phyloP scores from a whole-genome alignment of 2,888 invertebrate species.

The Aspidiotus destructor region DNA sequence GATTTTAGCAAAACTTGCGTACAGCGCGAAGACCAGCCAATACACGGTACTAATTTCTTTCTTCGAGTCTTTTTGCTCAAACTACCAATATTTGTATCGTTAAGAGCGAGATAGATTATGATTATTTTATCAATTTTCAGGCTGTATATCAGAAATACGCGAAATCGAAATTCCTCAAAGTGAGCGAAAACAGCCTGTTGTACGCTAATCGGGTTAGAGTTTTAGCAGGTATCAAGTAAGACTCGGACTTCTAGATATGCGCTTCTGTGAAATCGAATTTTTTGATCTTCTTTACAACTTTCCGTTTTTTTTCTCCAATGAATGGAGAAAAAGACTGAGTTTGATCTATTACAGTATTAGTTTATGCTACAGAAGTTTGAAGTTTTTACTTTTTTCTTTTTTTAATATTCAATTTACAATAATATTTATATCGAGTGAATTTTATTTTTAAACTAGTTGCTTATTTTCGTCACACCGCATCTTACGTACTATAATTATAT shows the following conservation, averaged over 20 bases:
- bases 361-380: too few relatives aligned
- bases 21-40: constrained; percentile 59
- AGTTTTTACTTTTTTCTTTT: too few relatives aligned
- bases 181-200: constrained; percentile 6
- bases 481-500: too few relatives aligned
- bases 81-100: neutral
- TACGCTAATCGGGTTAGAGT: constrained; percentile 13
- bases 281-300: too few relatives aligned
- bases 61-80: neutral
- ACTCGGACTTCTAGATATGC: neutral
- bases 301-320: too few relatives aligned
- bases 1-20: constrained; percentile 58
- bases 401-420: too few relatives aligned
- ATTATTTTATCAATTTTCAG: constrained; percentile 33
- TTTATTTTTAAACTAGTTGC: too few relatives aligned
- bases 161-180: constrained; percentile 41
- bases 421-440: too few relatives aligned
- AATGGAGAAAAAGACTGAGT: too few relatives aligned
- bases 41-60: constrained; percentile 45
- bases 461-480: too few relatives aligned
- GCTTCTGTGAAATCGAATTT: too few relatives aligned
- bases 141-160: constrained; percentile 61
- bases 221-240: constrained; percentile 7
- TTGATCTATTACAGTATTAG: too few relatives aligned
- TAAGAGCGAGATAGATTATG: neutral